Evolutionary conservation across 2,888 invertebrate genomes (phyloP), one percentile per base, ranked within the genome.

Genomic region (Microctonus aethiopoides): DNA sequence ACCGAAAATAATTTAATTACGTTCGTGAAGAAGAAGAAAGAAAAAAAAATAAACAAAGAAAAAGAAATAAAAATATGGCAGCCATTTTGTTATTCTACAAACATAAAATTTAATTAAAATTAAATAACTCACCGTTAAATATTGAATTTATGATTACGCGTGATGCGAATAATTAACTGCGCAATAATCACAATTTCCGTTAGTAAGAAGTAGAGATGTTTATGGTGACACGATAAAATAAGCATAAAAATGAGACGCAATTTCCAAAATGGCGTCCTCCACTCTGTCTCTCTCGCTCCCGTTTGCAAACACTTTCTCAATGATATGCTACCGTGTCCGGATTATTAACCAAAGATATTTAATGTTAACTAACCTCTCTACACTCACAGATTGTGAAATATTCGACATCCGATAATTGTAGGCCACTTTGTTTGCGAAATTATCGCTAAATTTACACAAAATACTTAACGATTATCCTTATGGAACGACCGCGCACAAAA

Each of bases 341-440:
- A 68, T 72, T 69, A 57, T 62, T 10, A 57, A 57, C 6, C 57
- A 32, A 16, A 46, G 4, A 34, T 57, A 2, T 57, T 13, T 34
- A 16, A 32, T 57, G 32, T n/a, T 57, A 72, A 46, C 46, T 46
- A 75, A 77, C 76, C 79, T 79, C 73, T 74, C 77, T 75, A 70
- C 74, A 69, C 71, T 72, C 68, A 72, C 75, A 64, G 68, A 75
- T 72, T 61, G 77, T 74, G 69, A 75, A 74, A 75, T 79, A 74
- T 74, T 72, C 80, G 78, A 83, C 82, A 82, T 83, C 77, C 82
- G 81, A 76, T 77, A 81, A 81, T 79, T 79, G 77, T 78, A 65
- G 75, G 79, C 72, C 79, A 79, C 32, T 26, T 32, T 13, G 29
- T 34, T 57, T 13, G n/a, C 57, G 32, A 32, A 57, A 34, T 6